These are phyloP conservation scores for Xanthia togata DNA, from an alignment of 2,888 invertebrate species.

Conservation along the genomic window DNA sequence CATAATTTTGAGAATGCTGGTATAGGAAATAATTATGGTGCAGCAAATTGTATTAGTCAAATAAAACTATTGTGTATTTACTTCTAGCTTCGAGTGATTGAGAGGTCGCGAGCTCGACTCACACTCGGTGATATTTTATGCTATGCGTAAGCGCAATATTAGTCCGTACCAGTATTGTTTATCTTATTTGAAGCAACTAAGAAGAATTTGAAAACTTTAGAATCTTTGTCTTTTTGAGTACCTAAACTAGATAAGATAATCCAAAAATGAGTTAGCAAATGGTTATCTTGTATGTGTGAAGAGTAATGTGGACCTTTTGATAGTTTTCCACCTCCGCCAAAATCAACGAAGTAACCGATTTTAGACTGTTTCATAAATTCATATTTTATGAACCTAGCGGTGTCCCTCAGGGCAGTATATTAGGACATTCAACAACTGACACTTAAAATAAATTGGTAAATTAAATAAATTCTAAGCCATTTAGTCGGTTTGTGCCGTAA, in stretches of 20 bases:
- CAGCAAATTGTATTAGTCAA: not conserved
- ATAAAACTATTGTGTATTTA: conserved; percentile 24
- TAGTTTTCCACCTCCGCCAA: not conserved
- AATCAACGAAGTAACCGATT: not conserved
- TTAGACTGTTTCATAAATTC: not conserved
- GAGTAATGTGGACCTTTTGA: not conserved
- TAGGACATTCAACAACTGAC: not conserved
- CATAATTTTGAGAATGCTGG: conserved; percentile 24
- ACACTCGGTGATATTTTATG: not conserved
- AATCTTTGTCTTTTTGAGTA: not conserved
- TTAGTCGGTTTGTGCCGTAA: conserved; percentile 5
- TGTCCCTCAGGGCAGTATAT: conserved; percentile 4
- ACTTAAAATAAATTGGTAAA: conserved; percentile 13
- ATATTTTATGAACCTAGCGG: not conserved
- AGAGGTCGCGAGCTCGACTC: conserved; percentile 20
- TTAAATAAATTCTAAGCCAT: conserved; percentile 18
- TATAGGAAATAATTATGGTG: not conserved
- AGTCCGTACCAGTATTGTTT: not conserved
- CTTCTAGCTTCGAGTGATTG: not conserved
- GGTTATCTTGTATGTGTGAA: not conserved
- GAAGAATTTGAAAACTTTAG: not conserved
- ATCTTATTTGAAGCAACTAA: not conserved
- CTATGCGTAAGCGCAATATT: not conserved
- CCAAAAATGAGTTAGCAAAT: not conserved
- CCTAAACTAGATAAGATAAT: not conserved